Evolutionary conservation across 2,113 vertebrate species (phyloP).

Genomic region (Equus quagga): DNA sequence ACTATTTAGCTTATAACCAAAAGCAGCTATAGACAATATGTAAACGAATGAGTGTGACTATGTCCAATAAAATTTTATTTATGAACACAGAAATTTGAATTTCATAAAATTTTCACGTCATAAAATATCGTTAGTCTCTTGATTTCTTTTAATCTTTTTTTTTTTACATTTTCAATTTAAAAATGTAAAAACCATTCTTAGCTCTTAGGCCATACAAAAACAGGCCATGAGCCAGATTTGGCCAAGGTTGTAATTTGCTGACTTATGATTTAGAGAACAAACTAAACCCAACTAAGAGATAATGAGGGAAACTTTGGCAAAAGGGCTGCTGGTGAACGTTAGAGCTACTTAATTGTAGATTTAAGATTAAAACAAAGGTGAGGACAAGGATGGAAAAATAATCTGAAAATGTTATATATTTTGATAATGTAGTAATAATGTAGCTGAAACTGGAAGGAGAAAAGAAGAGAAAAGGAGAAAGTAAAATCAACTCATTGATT

Average conservation of each 20-base stretch:
- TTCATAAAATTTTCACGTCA: neutral
- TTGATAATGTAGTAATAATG: neutral
- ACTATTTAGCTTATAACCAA: neutral
- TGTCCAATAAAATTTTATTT: neutral
- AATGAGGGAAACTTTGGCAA: neutral
- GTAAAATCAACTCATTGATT: neutral
- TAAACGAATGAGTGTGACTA: neutral
- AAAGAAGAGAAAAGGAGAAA: neutral
- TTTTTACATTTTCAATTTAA: neutral
- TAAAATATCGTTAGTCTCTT: neutral
- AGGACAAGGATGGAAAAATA: neutral
- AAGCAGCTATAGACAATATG: neutral
- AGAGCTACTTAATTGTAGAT: neutral
- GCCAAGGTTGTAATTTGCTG: neutral
- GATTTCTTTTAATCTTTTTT: neutral
- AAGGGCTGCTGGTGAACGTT: neutral
- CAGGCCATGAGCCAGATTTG: neutral
- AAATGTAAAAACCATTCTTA: neutral
- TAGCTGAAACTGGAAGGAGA: neutral
- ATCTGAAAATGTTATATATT: neutral
- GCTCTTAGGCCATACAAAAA: neutral
- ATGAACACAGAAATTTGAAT: neutral
- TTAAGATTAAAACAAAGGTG: constrained; percentile 26
- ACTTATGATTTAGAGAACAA: neutral
- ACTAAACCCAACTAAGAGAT: neutral